Base-by-base conservation (phyloP, 1,140 invertebrate genomes). In the Lethocerus indicus region DNA sequence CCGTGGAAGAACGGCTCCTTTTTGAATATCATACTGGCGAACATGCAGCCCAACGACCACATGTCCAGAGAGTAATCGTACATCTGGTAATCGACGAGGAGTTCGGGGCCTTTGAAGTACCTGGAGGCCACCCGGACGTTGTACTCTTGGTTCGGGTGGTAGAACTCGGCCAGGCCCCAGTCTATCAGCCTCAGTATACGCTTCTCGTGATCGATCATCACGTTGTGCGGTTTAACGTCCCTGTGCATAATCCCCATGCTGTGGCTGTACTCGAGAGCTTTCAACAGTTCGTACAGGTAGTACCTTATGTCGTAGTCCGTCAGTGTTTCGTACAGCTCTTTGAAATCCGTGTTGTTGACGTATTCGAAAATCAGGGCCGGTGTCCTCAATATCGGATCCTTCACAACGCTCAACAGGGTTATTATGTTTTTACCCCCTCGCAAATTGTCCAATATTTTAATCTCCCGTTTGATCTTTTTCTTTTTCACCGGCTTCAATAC, bases 401-500 rank as follows among this genome's bases (percentile, higher is more conserved):
- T 99, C 45, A 99, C 95, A 62, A 98, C 93, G 61, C 93, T 92
- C 71, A 95, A 79, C 60, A 99, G 76, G 56, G 87, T 88, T 63
- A 99, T 99, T 62, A 99, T 94, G 72, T 99, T 99, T 67, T 92
- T 97, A 64, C 95, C 96, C 59, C 92, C 93, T 65, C 92, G 78
- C 60, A 99, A 76, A 73, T 99, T 99, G 75, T 99, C 94, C 74
- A 99, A 77, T 69, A 99, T 98, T 77, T 98, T 98, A 61, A 99
- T 99, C 76, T 99, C 96, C 67, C 96, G 75, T 79, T 98, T 98
- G 59, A 99, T 99, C 76, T 99, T 99, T 84, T 98, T 99, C 86
- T 99, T 99, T 76, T 98, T 99, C 16, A 99, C 95, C 61, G 96
- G 96, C 87, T 99, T 99, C 64, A 99, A 78, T 79, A 99, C 98